Evolutionary conservation across 2,113 vertebrate species (phyloP).

Genomic region (chimpanzee (Pan troglodytes)): DNA sequence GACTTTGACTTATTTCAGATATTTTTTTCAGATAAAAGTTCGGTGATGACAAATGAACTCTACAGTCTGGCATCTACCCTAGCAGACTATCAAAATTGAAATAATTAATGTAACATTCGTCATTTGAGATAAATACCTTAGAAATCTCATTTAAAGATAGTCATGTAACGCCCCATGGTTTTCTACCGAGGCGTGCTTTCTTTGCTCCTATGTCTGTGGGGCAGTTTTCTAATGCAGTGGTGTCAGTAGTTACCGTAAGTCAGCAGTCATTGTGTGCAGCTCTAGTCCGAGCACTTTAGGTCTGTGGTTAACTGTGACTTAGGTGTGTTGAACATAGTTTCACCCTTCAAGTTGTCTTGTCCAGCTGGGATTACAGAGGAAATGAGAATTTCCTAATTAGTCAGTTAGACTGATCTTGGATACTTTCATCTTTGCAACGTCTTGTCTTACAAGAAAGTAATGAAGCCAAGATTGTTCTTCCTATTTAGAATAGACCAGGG

Average conservation of each 20-base stretch:
- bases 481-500: conserved; percentile 74
- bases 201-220: neutral
- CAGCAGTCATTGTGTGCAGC: fast-evolving
- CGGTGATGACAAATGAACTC: neutral
- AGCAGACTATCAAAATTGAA: neutral
- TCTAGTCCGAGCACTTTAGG: neutral
- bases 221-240: neutral
- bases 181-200: neutral
- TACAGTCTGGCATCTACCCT: neutral
- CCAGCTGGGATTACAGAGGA: neutral
- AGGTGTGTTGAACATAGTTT: neutral
- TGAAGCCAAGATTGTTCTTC: conserved; percentile 70
- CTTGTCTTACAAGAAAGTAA: conserved; percentile 69
- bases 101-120: neutral
- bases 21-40: neutral
- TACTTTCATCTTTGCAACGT: conserved; percentile 49
- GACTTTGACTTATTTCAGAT: neutral
- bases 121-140: neutral
- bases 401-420: neutral
- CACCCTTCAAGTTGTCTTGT: neutral
- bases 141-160: neutral
- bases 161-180: neutral
- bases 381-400: neutral
- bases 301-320: neutral
- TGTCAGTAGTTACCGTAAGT: neutral